Evolutionary conservation across 2,888 invertebrate species (phyloP).

Genomic region (Sinohyriopsis cumingii): DNA sequence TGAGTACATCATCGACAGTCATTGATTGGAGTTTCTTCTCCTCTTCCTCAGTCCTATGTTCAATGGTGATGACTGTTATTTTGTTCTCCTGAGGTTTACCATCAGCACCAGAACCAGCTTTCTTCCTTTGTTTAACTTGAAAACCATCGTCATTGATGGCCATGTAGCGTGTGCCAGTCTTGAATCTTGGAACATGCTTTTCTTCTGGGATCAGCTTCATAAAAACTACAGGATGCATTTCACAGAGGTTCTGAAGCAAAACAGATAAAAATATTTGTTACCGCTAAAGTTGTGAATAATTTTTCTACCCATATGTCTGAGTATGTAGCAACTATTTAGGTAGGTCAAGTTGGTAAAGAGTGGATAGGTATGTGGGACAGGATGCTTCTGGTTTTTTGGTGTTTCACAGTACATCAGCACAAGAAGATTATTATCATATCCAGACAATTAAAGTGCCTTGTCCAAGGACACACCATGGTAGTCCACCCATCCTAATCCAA

Average conservation of each 20-base stretch:
- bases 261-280: neutral
- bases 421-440: no score
- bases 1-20: slow-evolving; percentile 54
- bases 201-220: slow-evolving; percentile 43
- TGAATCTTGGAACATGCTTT: slow-evolving; percentile 5
- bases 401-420: no score
- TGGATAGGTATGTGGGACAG: no score
- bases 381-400: no score
- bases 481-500: no score
- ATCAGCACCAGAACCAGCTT: slow-evolving; percentile 42
- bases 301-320: neutral
- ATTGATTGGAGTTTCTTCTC: slow-evolving; percentile 46
- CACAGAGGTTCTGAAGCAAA: slow-evolving; percentile 53
- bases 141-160: slow-evolving; percentile 36
- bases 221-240: slow-evolving; percentile 59
- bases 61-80: slow-evolving; percentile 53
- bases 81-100: slow-evolving; percentile 46
- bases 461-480: no score
- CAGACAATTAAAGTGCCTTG: no score
- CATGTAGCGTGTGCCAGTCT: slow-evolving; percentile 11
- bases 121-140: slow-evolving; percentile 54
- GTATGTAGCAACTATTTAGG: no score
- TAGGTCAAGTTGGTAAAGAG: no score
- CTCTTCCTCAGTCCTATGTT: slow-evolving; percentile 43
- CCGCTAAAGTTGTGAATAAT: neutral